Evolutionary conservation across 37 sponge, comb jelly and placozoan genomes (phyloP).

Genomic region (Chondrosia reniformis): DNA sequence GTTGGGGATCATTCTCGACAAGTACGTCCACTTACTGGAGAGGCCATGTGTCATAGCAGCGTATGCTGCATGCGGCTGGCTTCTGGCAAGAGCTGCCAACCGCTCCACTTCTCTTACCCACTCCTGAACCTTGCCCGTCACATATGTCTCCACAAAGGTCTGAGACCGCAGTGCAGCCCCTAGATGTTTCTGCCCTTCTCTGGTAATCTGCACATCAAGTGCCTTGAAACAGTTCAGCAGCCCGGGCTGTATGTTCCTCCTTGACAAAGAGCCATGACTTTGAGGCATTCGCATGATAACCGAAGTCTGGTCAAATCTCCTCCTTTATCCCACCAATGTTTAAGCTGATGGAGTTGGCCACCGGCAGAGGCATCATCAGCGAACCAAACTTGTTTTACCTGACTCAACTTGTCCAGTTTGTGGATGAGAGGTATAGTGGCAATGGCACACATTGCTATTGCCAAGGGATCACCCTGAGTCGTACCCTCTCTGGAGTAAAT

Average conservation of each 20-base stretch:
- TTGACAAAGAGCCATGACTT: conserved; percentile 48
- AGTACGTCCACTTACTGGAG: conserved; percentile 4
- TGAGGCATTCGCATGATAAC: too few relatives aligned
- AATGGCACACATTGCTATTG: conserved; percentile 54
- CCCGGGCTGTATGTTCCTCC: conserved; percentile 15
- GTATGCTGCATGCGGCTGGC: conserved; percentile 22
- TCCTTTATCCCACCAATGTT: conserved; percentile 36
- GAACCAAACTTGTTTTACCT: conserved; percentile 42
- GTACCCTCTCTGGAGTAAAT: conserved; percentile 50
- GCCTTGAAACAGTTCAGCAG: conserved; percentile 21
- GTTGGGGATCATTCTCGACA: too few relatives aligned
- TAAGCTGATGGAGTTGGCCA: conserved; percentile 2
- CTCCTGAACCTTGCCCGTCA: not conserved
- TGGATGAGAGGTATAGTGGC: conserved; percentile 37
- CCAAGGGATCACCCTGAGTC: conserved; percentile 56
- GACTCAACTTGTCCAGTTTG: not conserved
- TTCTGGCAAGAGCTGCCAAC: not conserved
- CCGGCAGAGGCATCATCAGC: conserved; percentile 52
- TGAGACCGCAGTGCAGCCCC: conserved; percentile 24
- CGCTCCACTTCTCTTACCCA: conserved; percentile 15
- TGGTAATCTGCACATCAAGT: conserved; percentile 24
- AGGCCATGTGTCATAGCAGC: conserved; percentile 3
- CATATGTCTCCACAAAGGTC: not conserved
- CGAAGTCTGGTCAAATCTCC: too few relatives aligned
- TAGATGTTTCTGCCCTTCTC: conserved; percentile 32